Evolutionary conservation across 2,797 vertebrate species (phyloP), one percentile per base, ranked within the genome.

Genomic region (Coccyzus lansbergi): DNA sequence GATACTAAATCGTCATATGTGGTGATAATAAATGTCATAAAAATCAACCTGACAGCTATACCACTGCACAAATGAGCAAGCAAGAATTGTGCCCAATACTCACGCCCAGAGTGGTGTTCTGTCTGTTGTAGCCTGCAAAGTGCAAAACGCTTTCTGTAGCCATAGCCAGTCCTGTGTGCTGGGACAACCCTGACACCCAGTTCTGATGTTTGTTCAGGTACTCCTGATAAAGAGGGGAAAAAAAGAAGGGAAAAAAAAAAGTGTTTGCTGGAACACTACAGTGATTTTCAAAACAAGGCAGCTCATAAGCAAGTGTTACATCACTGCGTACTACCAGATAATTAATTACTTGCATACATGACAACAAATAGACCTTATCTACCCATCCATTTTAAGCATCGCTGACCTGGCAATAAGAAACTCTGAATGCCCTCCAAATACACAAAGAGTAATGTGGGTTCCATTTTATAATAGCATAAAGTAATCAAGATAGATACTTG

Each of bases 161-260:
- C 99, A 99, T 99, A 51, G 99, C 99, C 80, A 99, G 97, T 28
- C 99, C 99, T 0, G 99, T 99, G 98, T 99, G 99, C 98, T 99
- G 99, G 15, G 99, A 99, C 55, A 99, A 96, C 51, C 99, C 99
- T 0, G 99, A 99, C 3, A 99, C 98, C 99, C 99, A 99, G 98
- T 99, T 99, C 97, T 99, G 99, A 86, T 99, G 99, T 72, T 99
- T 99, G 97, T 98, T 99, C 94, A 99, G 98, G 92, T 99, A 99
- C 74, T 99, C 99, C 99, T 99, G 77, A 65, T 68, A 94, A 34
- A 38, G 34, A 29, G 19, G 58, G 48, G 28, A 26, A 14, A 22
- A 19, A 33, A 28, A 20, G 7, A 40, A 19, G 2, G n/a, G n/a
- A n/a, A 25, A 38, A 91, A 22, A 42, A 31, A 16, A 63, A 63